Evolutionary conservation across 2,797 vertebrate species (phyloP).

Genomic region (Myiothlypis chrysogaster): DNA sequence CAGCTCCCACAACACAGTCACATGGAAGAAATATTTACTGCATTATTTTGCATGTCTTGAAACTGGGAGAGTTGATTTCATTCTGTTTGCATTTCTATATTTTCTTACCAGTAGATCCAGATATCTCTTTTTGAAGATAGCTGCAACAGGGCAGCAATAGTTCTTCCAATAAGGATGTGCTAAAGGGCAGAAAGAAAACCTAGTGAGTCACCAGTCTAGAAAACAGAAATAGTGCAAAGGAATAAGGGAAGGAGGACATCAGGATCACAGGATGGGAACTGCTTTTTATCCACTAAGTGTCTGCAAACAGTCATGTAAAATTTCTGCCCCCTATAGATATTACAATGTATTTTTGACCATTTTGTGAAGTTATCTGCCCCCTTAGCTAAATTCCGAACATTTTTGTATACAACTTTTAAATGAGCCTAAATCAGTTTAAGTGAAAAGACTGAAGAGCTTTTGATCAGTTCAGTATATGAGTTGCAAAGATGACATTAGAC

Average conservation of each 20-base stretch:
- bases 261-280: not conserved
- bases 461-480: conserved; percentile 52
- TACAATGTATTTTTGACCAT: not conserved
- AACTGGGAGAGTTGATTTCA: not conserved
- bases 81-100: not conserved
- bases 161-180: not conserved
- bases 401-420: conserved; percentile 28
- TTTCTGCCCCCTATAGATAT: not conserved
- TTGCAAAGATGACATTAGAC: conserved; percentile 39
- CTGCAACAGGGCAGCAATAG: not conserved
- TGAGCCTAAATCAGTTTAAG: conserved; percentile 47
- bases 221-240: not conserved
- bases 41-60: not conserved
- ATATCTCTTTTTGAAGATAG: not conserved
- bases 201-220: not conserved
- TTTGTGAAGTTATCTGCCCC: not conserved
- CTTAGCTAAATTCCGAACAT: fast-evolving
- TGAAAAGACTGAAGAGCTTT: conserved; percentile 50
- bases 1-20: not conserved
- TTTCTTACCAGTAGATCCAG: not conserved
- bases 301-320: not conserved
- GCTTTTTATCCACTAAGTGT: not conserved
- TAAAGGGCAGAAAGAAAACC: not conserved
- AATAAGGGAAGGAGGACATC: not conserved
- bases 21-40: not conserved